Conservation (phyloP, 2,113 vertebrate species). For the Herpetotheres cachinnans region DNA sequence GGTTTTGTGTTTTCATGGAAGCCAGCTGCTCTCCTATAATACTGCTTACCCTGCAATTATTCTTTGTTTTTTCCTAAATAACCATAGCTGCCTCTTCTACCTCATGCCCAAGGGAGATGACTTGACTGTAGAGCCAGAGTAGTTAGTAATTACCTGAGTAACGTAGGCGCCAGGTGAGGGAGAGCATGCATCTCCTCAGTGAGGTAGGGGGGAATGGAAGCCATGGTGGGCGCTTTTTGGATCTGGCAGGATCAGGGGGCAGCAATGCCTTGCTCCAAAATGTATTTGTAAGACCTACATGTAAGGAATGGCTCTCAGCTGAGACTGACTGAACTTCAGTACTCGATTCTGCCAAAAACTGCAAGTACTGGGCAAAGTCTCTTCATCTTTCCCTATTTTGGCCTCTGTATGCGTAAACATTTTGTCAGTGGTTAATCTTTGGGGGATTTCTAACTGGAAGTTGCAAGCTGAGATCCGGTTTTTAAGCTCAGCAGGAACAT, state of each 20-base stretch:
- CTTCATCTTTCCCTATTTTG: background rate
- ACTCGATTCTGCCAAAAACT: background rate
- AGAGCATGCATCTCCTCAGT: background rate
- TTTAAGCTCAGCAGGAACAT: background rate
- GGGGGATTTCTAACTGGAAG: background rate
- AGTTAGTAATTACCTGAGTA: background rate
- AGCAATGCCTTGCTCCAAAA: background rate
- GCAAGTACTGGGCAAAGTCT: background rate
- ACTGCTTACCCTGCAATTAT: background rate
- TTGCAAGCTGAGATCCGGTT: background rate
- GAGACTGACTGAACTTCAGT: background rate
- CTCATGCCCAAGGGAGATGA: background rate
- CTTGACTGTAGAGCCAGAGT: background rate
- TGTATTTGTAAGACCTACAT: background rate
- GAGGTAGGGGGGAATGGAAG: background rate
- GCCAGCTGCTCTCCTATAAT: background rate
- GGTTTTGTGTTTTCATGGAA: background rate
- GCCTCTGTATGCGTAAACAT: background rate
- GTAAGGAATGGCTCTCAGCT: background rate
- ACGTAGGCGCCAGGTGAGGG: background rate
- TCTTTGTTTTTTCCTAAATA: background rate
- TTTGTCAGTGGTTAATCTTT: background rate
- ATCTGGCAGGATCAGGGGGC: background rate
- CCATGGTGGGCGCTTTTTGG: fast-evolving
- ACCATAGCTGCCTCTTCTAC: background rate